Evolutionary conservation across 2,113 vertebrate species (phyloP).

Genomic region (Hylia prasina): DNA sequence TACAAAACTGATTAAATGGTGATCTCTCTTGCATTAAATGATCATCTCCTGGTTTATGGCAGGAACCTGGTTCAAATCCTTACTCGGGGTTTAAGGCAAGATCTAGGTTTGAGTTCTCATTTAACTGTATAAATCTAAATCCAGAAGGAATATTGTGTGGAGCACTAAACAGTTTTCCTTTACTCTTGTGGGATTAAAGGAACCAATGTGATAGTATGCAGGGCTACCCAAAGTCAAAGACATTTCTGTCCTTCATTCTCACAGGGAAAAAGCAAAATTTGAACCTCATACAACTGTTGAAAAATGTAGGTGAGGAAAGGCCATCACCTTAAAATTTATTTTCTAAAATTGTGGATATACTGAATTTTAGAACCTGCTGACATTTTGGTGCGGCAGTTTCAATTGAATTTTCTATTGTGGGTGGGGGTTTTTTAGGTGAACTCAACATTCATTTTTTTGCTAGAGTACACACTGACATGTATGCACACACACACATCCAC

Average conservation of each 20-base stretch:
- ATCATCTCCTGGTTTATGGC: background rate
- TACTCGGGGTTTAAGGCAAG: background rate
- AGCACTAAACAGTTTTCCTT: background rate
- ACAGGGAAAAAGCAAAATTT: background rate
- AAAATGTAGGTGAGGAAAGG: background rate
- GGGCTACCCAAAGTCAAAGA: background rate
- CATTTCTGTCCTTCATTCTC: background rate
- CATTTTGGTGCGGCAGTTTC: background rate
- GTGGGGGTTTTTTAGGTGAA: background rate
- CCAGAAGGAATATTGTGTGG: background rate
- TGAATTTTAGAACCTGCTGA: background rate
- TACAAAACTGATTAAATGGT: background rate
- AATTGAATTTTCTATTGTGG: background rate
- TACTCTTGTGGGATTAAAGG: background rate
- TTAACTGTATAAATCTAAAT: background rate
- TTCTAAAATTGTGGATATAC: background rate
- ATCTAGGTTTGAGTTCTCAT: background rate
- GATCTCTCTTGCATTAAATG: background rate
- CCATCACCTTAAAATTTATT: background rate
- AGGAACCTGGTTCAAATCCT: background rate
- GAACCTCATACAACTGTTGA: background rate
- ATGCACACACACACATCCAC: background rate
- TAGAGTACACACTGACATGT: fast-evolving
- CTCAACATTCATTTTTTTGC: background rate
- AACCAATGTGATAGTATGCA: background rate